Evolutionary conservation across 23 tunicate genomes (phyloP), one percentile per base, ranked within the genome.

Genomic region (Corella eumyota): DNA sequence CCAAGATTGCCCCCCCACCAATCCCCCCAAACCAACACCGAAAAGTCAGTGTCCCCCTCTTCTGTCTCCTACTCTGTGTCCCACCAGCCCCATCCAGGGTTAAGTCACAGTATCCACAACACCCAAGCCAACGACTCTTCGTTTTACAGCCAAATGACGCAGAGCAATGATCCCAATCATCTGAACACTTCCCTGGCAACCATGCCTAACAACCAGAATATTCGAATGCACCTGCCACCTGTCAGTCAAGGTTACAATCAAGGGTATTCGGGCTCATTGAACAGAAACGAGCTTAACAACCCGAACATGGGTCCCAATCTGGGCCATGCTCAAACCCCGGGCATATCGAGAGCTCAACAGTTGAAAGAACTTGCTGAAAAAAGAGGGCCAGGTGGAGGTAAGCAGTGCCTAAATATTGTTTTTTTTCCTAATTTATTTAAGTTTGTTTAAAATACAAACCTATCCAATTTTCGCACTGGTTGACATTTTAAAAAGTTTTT

Each of bases 61-160:
- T 60, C 82, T 11, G 82, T 75, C 4, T 66, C 82, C 1, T 75
- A 66, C 60, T 75, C 82, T 4, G 82, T 75, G 17, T 63, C 82
- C 59, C 82, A 75, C 31, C 72, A 75, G 30, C 82, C 82, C 49
- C 82, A 75, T 50, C 60, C 82, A 29, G 45, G 56, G 4, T 37
- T 67, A 20, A 56, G 30, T 38, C 46, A 27, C 56, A 36, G 30
- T 40, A 53, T 62, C 61, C 71, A 64, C 34, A 44, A 45, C 17
- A 54, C 45, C 7, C 68, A 44, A 25, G 36, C 77, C 2, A 4
- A 4, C 30, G 23, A 31, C 21, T 47, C 46, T 31, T n/a, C 28
- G 2, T 66, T 22, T 60, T 63, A 55, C 30, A 31, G 64, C 9
- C 26, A 60, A 11, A 35, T 37, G 80, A 29, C 50, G 33, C 73